Evolutionary conservation across 1,140 invertebrate genomes (phyloP).

Genomic region (Lepidostoma basale): DNA sequence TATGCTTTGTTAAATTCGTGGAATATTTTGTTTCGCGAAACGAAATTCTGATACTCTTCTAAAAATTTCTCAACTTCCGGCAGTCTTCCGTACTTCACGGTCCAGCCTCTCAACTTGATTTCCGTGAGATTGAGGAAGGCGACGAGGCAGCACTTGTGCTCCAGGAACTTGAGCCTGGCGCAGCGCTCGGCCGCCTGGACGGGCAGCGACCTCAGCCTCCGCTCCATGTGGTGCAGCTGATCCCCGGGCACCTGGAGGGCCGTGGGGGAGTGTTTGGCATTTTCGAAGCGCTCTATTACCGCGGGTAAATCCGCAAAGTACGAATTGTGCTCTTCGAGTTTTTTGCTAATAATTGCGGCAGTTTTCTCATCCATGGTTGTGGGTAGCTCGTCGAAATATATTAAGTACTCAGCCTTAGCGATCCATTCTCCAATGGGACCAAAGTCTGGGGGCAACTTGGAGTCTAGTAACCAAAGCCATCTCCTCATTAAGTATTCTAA

Average conservation of each 20-base stretch:
- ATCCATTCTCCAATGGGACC: conserved; percentile 88
- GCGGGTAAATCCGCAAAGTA: conserved; percentile 85
- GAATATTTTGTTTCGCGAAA: conserved; percentile 89
- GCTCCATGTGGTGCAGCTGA: conserved; percentile 81
- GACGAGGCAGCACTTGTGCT: conserved; percentile 91
- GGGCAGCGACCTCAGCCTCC: conserved; percentile 74
- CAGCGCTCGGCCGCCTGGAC: conserved; percentile 75
- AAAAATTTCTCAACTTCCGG: conserved; percentile 83
- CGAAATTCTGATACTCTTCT: conserved; percentile 90
- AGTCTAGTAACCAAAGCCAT: conserved; percentile 87
- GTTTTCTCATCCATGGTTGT: conserved; percentile 83
- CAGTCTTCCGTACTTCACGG: conserved; percentile 84
- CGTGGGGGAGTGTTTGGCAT: conserved; percentile 66
- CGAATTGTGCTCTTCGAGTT: conserved; percentile 86
- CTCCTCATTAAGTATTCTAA: conserved; percentile 76
- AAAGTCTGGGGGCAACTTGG: conserved; percentile 81
- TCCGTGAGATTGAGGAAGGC: conserved; percentile 89
- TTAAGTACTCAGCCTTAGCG: conserved; percentile 80
- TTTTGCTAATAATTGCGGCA: conserved; percentile 82
- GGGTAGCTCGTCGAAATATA: conserved; percentile 83
- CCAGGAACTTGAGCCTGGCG: conserved; percentile 84
- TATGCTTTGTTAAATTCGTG: conserved; percentile 93
- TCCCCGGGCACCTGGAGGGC: conserved; percentile 72
- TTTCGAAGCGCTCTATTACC: conserved; percentile 77
- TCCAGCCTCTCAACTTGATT: conserved; percentile 87